Conservation (phyloP, 2,888 invertebrate genomes). For the Xylota segnis region DNA sequence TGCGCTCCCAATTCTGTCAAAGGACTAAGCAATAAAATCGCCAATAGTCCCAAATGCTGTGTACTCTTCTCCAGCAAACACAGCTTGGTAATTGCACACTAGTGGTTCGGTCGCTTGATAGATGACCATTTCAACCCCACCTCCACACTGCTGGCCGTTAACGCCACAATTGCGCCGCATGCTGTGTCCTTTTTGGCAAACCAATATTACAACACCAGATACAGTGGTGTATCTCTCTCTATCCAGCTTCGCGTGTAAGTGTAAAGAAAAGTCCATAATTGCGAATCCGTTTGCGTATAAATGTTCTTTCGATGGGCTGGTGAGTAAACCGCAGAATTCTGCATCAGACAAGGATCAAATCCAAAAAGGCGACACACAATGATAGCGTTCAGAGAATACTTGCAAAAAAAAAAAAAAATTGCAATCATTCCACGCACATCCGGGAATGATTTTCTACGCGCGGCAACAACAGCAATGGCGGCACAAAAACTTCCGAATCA, state of each 20-base stretch:
- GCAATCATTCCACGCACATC: constrained; percentile 70
- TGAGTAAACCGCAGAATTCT: constrained; percentile 60
- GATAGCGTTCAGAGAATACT: neutral
- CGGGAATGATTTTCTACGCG: constrained; percentile 48
- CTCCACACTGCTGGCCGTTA: constrained; percentile 31
- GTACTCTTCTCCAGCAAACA: constrained; percentile 26
- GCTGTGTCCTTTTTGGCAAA: constrained; percentile 63
- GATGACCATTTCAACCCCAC: constrained; percentile 44
- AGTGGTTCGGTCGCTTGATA: constrained; percentile 65
- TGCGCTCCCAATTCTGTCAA: constrained; percentile 57
- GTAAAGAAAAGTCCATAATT: constrained; percentile 69
- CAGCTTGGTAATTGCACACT: constrained; percentile 70
- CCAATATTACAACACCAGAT: constrained; percentile 68
- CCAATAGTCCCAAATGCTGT: constrained; percentile 1
- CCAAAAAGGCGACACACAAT: constrained; percentile 33
- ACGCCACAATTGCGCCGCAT: constrained; percentile 64
- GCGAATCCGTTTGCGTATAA: constrained; percentile 70
- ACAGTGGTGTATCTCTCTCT: neutral
- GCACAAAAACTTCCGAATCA: constrained; percentile 34
- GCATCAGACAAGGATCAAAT: constrained; percentile 67
- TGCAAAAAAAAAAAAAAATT: constrained; percentile 21
- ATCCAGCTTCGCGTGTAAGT: neutral
- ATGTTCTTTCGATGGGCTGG: constrained; percentile 47
- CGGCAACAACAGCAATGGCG: constrained; percentile 5
- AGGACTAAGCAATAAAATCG: constrained; percentile 72